Base-by-base conservation (phyloP, 2,888 invertebrate species). In the Stegophylla sp. region DNA sequence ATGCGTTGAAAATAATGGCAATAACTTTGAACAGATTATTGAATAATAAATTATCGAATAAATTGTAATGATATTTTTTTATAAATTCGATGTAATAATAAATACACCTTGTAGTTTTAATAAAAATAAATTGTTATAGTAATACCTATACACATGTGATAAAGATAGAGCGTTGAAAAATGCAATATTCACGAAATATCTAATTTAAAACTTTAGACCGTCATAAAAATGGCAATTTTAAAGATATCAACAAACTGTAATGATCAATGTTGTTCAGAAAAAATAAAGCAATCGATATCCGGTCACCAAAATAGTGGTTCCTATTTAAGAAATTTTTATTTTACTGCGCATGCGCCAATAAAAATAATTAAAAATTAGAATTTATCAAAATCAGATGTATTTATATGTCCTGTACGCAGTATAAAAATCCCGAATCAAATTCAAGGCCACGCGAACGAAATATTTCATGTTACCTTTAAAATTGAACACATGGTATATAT, bases 191-290 rank as follows among this genome's bases (percentile, higher is more conserved):
- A 56, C 53, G 20, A 56, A 56, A 20, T 56, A 20, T 3, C 59
- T 26, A 59, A 26, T 34, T 63, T 34, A 28, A 63, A 63, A 63
- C 17, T 63, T 63, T n/a, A 7, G 17, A 63, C 17, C 10, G 63
- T 34, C 63, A 4, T 63, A 63, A 63, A 63, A 17, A 63, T 63
- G 34, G 13, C 63, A 63, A 63, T 34, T 63, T 63, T 61, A 17
- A 63, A 34, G 34, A 63, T 63, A 63, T 59, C 59, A 59, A 59
- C 12, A 59, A 26, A 59, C 59, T 26, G 28, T 28, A 28, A 26
- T 13, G 59, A 28, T 28, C 63, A 63, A 34, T 34, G 61, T 34
- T 61, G 17, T 34, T 61, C 12, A 61, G 61, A 59, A 59, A 59
- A 59, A 59, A 59, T 59, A 59, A 59, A 59, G 12, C 23, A 59